Percentiles rank a stretch among this genome's conserved stretches.
These are phyloP conservation scores for Lepidotrigona ventralis DNA, from an alignment of 1,140 invertebrate genomes.

Conservation along the genomic window DNA sequence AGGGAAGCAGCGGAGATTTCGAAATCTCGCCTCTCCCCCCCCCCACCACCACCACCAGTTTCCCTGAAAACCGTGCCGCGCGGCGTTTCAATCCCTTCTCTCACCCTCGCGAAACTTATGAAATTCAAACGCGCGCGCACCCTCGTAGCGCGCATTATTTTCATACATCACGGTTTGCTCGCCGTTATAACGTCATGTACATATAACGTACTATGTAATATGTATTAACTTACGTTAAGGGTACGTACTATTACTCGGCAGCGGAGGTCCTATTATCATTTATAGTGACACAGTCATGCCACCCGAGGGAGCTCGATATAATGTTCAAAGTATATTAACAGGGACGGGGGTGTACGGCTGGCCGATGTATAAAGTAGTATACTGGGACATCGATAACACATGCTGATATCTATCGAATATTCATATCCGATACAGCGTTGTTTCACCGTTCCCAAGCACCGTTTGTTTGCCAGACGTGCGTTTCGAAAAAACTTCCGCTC, in stretches of 20 bases:
- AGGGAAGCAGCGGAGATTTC: not conserved
- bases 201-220: conserved; percentile 46
- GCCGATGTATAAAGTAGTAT: conserved; percentile 28
- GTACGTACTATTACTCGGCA: conserved; percentile 39
- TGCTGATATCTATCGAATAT: conserved; percentile 45
- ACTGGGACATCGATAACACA: conserved; percentile 38
- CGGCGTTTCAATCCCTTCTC: not conserved
- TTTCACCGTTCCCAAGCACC: not conserved
- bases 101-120: conserved; percentile 13
- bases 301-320: conserved; percentile 31
- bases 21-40: conserved; percentile 29
- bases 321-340: conserved; percentile 49
- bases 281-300: conserved; percentile 45
- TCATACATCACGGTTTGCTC: conserved; percentile 47
- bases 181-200: conserved; percentile 39
- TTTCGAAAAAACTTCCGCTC: too few relatives aligned
- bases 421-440: conserved; percentile 12
- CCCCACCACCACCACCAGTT: not conserved
- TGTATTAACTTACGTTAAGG: conserved; percentile 49
- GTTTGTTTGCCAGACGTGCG: too few relatives aligned
- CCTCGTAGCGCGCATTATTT: conserved; percentile 33
- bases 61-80: too few relatives aligned
- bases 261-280: conserved; percentile 43
- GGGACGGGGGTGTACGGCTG: not conserved
- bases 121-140: conserved; percentile 38